Evolutionary conservation across 1,140 invertebrate species (phyloP), one percentile per base, ranked within the genome.

Genomic region (Sycophila sp.): DNA sequence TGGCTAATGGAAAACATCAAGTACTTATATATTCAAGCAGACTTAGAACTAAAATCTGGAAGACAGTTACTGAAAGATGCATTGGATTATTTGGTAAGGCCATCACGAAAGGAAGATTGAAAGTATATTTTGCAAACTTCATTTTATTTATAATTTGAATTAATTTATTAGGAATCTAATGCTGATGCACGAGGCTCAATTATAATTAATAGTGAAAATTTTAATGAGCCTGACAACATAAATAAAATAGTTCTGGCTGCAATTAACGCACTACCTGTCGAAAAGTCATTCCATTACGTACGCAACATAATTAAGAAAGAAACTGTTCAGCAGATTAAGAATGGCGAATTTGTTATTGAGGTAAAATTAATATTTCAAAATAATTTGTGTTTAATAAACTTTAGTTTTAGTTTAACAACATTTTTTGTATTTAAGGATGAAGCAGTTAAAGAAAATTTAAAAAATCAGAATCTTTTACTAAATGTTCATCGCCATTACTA

Each of bases 11-110:
- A 89, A 17, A 88, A 92, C 73, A 85, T 93, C 5, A 88, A 87
- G 55, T 94, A 93, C 81, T 87, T 94, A 68, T 86, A 81, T n/a
- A 84, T 88, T 63, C 77, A 95, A 19, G 90, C 90, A 24, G 96
- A 99, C 88, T 87, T 98, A 42, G 92, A 94, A 55, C 89, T 89
- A 4, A 67, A 79, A 11, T 84, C 90, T 67, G 93, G 95, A 0
- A 89, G 94, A 75, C 81, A 90, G 28, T 81, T 98, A 15, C 81
- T 99, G 7, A 85, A 86, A 47, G 92, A 93, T 78, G 93, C 95
- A 5, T 79, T 99, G 19, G 91, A 93, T 71, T 94, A 96, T 82
- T 88, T 96, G 89, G 94, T 92, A 83, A 80, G 80, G 45, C 36
- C 40, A 19, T 62, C 3, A 32, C 7, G 24, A 55, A 47, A 4